Base-by-base conservation (phyloP, 2,888 invertebrate species). In the Melieria picta region DNA sequence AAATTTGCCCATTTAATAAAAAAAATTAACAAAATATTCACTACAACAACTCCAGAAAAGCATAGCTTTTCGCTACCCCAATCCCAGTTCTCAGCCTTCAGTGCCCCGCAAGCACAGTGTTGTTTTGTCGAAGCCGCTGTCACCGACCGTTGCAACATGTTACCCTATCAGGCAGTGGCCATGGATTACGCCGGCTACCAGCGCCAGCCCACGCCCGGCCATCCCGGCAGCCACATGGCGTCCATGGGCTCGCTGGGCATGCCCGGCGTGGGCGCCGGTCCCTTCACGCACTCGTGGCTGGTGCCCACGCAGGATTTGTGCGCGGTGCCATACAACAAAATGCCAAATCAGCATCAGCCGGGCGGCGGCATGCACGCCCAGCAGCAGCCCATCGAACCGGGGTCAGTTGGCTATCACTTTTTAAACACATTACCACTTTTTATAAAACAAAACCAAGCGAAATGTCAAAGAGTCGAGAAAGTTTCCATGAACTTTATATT, bases 271-370 rank as follows among this genome's bases (percentile, higher is more conserved):
- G 84, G 82, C 67, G 82, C 82, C 66, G 90, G 82, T 87, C 92
- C 95, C 85, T 96, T 95, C 91, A 93, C 94, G 87, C 95, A 96
- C 91, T 95, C 95, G 90, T 96, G 96, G 96, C 94, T 95, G 92
- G 94, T 95, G 90, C 91, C 91, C 89, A 93, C 93, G 90, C 94
- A 94, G 93, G 94, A 95, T 91, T 92, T 95, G 90, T 94, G 94
- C 92, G 92, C 90, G 87, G 92, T 94, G 91, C 93, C 94, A 90
- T 92, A 91, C 89, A 92, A 92, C 89, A 92, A 92, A 90, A 89
- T 87, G 86, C 83, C 86, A 71, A 85, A 85, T 75, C 87, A 87
- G 75, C 84, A 83, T 74, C 86, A 85, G 75, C 82, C 81, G 76
- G 79, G 82, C 69, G 79, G 79, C 4, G 79, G 80, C 7, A 82